These are phyloP conservation scores for Melieria picta DNA, from an alignment of 2,888 invertebrate species.

Conservation along the genomic window DNA sequence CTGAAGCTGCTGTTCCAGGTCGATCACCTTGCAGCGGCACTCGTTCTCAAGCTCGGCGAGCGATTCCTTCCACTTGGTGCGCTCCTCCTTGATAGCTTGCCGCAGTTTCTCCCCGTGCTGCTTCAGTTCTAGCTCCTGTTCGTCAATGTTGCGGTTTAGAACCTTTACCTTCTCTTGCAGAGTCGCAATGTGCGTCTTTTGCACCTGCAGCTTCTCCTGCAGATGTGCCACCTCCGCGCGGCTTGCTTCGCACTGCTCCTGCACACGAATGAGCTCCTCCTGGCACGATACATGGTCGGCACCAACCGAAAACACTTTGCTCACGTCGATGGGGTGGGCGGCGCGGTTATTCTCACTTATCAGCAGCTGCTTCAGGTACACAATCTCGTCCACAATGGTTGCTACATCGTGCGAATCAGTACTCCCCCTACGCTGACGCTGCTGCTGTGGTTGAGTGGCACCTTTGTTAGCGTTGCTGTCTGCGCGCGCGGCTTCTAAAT, in stretches of 20 bases:
- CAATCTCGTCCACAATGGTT: constrained; percentile 73
- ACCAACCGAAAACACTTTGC: constrained; percentile 67
- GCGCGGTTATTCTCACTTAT: constrained; percentile 71
- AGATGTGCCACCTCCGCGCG: constrained; percentile 59
- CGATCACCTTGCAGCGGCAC: constrained; percentile 68
- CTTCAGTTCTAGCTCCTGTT: constrained; percentile 73
- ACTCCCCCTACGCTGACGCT: background rate
- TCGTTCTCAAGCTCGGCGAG: constrained; percentile 67
- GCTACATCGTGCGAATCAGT: constrained; percentile 65
- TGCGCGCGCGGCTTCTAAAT: constrained; percentile 46
- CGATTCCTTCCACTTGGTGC: constrained; percentile 59
- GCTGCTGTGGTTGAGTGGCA: background rate
- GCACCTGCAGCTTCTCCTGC: constrained; percentile 57
- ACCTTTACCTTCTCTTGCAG: constrained; percentile 75
- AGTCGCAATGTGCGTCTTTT: constrained; percentile 72
- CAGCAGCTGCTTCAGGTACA: constrained; percentile 72
- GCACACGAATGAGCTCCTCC: constrained; percentile 73
- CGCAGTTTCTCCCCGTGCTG: constrained; percentile 70
- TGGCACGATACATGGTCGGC: constrained; percentile 70
- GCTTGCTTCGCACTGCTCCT: constrained; percentile 73
- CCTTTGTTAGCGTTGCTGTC: constrained; percentile 8
- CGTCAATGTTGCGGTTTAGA: constrained; percentile 72
- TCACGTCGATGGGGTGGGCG: constrained; percentile 72
- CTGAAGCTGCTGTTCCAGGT: constrained; percentile 77
- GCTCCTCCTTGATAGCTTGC: constrained; percentile 66